Evolutionary conservation across 2,113 vertebrate genomes (phyloP), one percentile per base, ranked within the genome.

Genomic region (Sceloporus tristichus): DNA sequence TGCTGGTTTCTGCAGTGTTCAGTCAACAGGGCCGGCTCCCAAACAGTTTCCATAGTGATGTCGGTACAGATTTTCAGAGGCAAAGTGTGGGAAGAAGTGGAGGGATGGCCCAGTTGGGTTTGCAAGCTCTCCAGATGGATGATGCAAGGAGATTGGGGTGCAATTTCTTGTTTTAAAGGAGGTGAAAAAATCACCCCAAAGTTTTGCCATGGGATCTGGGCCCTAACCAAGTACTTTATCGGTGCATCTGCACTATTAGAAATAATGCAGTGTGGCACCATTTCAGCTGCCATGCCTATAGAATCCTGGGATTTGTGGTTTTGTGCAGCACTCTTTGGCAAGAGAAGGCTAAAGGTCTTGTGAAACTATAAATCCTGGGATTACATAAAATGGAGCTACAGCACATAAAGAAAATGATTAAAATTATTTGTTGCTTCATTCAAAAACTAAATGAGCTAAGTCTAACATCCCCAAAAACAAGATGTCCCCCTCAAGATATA

Each of bases 1-100:
- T 91, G 88, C 92, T 86, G 91, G 91, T 95, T 94, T 94, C 93
- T 89, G 92, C 89, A 90, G 88, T 86, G 83, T 90, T 91, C 89
- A 82, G 90, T 89, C 93, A 86, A 81, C 90, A 92, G 91, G 29
- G 91, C 92, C 76, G 86, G 90, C 71, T 62, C 92, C 94, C 93
- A 74, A 83, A 54, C 11, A 2, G 90, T 96, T 95, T 74, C 94
- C 87, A 91, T 93, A 80, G 93, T 77, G 91, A 94, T 91, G 29
- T 0, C 81, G 93, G 91, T 66, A 73, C 68, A 79, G 93, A 92
- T 89, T 91, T 92, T 85, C 89, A 80, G 94, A 85, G 86, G 91
- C 85, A 42, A n/a, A 87, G 56, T 2, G 2, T 38, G 9, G 42
- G 48, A 2, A 19, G 90, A 85, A 2, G 85, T 89, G 87, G 75